Evolutionary conservation across 2,797 vertebrate species (phyloP).

Genomic region (Chelon labrosus): DNA sequence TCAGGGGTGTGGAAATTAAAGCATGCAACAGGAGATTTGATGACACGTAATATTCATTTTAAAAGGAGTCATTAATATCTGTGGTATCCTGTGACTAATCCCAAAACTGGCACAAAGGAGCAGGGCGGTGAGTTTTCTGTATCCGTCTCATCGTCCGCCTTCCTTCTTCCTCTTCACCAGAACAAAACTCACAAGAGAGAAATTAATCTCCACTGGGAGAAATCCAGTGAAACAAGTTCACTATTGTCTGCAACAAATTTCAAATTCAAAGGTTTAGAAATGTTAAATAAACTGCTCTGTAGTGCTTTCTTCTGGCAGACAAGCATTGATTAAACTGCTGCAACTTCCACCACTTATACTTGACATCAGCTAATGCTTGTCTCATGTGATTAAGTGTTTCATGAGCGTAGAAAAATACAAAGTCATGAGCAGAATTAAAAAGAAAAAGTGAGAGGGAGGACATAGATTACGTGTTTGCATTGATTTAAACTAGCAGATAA

Average conservation of each 20-base stretch:
- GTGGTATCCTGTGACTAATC: slow-evolving; percentile 83
- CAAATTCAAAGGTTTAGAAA: slow-evolving; percentile 10
- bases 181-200: slow-evolving; percentile 56
- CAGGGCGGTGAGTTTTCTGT: slow-evolving; percentile 52
- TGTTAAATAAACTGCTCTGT: slow-evolving; percentile 11
- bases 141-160: slow-evolving; percentile 49
- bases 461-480: too few relatives aligned
- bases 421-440: neutral
- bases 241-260: slow-evolving; percentile 22
- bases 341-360: neutral
- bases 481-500: too few relatives aligned
- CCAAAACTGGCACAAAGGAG: slow-evolving; percentile 70
- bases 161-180: slow-evolving; percentile 22
- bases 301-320: slow-evolving; percentile 13
- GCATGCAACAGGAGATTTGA: slow-evolving; percentile 74
- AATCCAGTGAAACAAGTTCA: slow-evolving; percentile 53
- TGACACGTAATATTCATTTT: slow-evolving; percentile 79
- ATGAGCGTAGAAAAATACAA: neutral
- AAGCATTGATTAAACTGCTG: slow-evolving; percentile 26
- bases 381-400: neutral
- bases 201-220: slow-evolving; percentile 55
- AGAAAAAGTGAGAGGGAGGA: too few relatives aligned
- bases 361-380: neutral
- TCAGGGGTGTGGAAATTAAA: slow-evolving; percentile 78
- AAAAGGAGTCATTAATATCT: slow-evolving; percentile 77